A percentile compares a stretch with the other conserved stretches of the same genome.
Evolutionary conservation across 2,113 vertebrate genomes (phyloP).

Genomic region (Hippopotamus amphibius): DNA sequence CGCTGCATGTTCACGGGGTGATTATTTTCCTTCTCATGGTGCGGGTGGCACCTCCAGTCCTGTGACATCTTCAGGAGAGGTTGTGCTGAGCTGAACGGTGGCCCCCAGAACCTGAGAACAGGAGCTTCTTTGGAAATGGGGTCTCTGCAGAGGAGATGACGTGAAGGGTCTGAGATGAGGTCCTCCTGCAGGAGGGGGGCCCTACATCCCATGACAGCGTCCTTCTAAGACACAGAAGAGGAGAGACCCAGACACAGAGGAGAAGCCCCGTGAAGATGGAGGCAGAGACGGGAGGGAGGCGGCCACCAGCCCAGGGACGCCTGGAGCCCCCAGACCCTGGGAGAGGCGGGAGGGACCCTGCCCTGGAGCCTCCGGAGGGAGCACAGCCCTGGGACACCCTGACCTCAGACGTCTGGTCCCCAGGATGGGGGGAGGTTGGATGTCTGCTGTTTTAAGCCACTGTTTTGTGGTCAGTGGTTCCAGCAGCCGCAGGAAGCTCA

Average conservation of each 20-base stretch:
- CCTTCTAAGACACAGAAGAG: neutral
- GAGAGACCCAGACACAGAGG: neutral
- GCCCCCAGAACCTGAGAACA: fast-evolving
- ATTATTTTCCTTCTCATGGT: neutral
- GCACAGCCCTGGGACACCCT: neutral
- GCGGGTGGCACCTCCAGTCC: neutral
- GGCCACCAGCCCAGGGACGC: neutral
- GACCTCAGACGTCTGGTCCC: neutral
- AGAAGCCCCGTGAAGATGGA: neutral
- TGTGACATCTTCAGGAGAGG: neutral
- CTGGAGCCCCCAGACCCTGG: neutral
- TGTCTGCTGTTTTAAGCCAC: neutral
- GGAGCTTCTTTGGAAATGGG: fast-evolving
- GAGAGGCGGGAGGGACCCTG: neutral
- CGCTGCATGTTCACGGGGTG: neutral
- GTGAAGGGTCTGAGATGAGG: neutral
- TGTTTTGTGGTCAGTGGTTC: neutral
- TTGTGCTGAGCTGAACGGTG: neutral
- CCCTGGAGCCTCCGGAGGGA: neutral
- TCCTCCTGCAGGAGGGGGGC: no score
- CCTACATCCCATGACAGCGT: neutral
- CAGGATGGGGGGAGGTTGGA: neutral
- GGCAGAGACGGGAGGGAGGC: neutral
- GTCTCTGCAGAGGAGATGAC: neutral
- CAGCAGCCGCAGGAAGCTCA: neutral